Percentiles rank a stretch among this genome's conserved stretches.
These are phyloP conservation scores for Tachypleus tridentatus DNA, from an alignment of 1,140 invertebrate genomes.

Conservation along the genomic window DNA sequence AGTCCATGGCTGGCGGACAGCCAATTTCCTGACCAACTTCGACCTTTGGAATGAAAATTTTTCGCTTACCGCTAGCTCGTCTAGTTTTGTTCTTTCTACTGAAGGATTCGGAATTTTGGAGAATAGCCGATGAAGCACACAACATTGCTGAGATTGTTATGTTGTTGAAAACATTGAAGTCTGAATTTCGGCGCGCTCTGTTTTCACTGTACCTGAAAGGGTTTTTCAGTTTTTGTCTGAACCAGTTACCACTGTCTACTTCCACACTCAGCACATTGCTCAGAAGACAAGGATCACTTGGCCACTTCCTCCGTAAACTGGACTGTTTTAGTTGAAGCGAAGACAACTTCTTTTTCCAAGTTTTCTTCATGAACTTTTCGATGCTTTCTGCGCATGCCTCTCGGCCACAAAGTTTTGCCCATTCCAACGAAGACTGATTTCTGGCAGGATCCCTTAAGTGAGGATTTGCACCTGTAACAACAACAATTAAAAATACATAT, in stretches of 20 bases:
- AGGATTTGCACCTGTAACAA: conserved; percentile 51
- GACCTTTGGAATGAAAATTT: no score
- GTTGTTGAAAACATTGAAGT: background rate
- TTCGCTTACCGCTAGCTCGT: no score
- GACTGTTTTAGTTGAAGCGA: background rate
- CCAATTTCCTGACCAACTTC: no score
- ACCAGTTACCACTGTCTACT: background rate
- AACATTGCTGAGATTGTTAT: background rate
- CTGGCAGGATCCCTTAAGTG: conserved; percentile 54
- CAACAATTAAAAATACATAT: no score
- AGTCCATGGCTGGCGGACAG: no score
- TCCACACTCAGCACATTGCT: background rate
- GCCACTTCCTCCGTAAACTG: background rate
- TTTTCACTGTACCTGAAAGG: background rate
- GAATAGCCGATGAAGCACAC: conserved; percentile 1
- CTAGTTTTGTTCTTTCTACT: no score
- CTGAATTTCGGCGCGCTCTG: background rate
- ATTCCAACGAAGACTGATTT: conserved; percentile 57
- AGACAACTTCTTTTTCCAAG: background rate
- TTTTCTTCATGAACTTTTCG: conserved; percentile 43
- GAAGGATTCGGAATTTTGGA: background rate
- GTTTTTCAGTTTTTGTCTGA: conserved; percentile 1
- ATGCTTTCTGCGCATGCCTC: conserved; percentile 61
- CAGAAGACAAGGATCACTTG: background rate
- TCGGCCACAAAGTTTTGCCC: conserved; percentile 62